Percentiles rank a stretch among this genome's conserved stretches.
phyloP scores from a whole-genome alignment of 1,140 invertebrate species.

The Mylabris phalerata region DNA sequence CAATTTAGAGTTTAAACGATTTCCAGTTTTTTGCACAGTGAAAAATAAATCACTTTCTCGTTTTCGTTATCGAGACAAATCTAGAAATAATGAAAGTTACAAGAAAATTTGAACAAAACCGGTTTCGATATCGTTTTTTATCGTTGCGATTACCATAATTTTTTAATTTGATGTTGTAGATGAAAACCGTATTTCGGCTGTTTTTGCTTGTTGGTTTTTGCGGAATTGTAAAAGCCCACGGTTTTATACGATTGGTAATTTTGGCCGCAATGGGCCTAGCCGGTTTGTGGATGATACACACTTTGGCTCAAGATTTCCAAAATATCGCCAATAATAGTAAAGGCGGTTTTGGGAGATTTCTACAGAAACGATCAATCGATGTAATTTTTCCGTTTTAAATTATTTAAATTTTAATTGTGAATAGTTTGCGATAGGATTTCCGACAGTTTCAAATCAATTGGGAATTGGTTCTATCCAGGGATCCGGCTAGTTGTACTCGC shows the following conservation, averaged over 20 bases:
- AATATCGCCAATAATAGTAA: slow-evolving; percentile 11
- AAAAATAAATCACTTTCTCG: too few relatives aligned
- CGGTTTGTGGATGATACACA: slow-evolving; percentile 35
- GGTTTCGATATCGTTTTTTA: too few relatives aligned
- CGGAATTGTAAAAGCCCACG: slow-evolving; percentile 22
- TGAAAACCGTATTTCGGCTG: slow-evolving; percentile 20
- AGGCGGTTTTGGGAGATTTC: background rate
- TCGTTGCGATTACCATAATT: too few relatives aligned
- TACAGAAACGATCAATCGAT: slow-evolving; percentile 3
- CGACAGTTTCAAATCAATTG: slow-evolving; percentile 23
- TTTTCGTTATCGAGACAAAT: too few relatives aligned
- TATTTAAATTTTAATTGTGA: background rate
- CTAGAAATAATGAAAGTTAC: too few relatives aligned
- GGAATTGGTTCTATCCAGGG: slow-evolving; percentile 30
- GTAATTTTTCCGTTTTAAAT: background rate
- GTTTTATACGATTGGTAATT: slow-evolving; percentile 27
- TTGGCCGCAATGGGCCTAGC: slow-evolving; percentile 30
- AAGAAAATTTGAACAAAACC: too few relatives aligned
- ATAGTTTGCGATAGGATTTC: background rate
- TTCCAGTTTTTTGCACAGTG: too few relatives aligned
- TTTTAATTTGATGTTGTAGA: slow-evolving; percentile 4
- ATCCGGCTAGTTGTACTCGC: slow-evolving; percentile 32
- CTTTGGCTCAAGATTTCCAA: slow-evolving; percentile 31
- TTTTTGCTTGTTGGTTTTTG: slow-evolving; percentile 15
- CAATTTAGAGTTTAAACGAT: too few relatives aligned